These are phyloP conservation scores for Eledona agricola DNA, from an alignment of 2,888 invertebrate genomes.

Conservation along the genomic window DNA sequence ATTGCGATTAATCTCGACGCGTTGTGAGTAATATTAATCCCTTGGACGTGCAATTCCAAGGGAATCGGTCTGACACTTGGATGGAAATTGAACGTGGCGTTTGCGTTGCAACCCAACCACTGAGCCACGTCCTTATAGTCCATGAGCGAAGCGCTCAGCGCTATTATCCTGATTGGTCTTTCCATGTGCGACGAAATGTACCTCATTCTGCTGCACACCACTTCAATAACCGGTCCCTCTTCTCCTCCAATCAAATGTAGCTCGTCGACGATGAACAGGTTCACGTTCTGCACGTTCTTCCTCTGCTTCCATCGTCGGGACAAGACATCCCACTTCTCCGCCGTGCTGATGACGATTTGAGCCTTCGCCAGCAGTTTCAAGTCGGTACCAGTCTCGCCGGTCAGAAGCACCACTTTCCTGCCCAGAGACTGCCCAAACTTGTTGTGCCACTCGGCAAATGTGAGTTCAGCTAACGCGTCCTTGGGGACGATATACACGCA, in stretches of 20 bases:
- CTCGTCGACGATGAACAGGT: slow-evolving; percentile 96
- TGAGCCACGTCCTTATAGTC: slow-evolving; percentile 96
- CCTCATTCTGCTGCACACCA: slow-evolving; percentile 89
- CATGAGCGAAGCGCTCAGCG: slow-evolving; percentile 90
- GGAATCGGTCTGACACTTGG: slow-evolving; percentile 96
- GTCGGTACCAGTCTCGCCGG: slow-evolving; percentile 98
- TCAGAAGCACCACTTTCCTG: slow-evolving; percentile 88
- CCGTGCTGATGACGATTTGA: slow-evolving; percentile 95
- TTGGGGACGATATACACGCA: slow-evolving; percentile 95
- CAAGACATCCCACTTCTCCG: slow-evolving; percentile 98
- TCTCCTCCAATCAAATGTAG: slow-evolving; percentile 90
- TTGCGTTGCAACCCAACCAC: slow-evolving; percentile 95
- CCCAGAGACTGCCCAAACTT: slow-evolving; percentile 85
- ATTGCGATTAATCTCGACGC: slow-evolving; percentile 95
- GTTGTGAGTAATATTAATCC: slow-evolving; percentile 97
- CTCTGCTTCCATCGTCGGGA: slow-evolving; percentile 99
- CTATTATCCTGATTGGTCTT: slow-evolving; percentile 89
- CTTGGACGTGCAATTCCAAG: slow-evolving; percentile 94
- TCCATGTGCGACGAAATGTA: slow-evolving; percentile 97
- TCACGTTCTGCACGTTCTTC: slow-evolving; percentile 97
- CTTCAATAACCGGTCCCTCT: slow-evolving; percentile 93
- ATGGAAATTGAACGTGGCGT: slow-evolving; percentile 97
- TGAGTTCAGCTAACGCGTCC: slow-evolving; percentile 88
- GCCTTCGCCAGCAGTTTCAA: slow-evolving; percentile 91
- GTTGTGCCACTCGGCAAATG: slow-evolving; percentile 90